Evolutionary conservation across 2,113 vertebrate species (phyloP), one percentile per base, ranked within the genome.

Genomic region (Glaucomys volans): DNA sequence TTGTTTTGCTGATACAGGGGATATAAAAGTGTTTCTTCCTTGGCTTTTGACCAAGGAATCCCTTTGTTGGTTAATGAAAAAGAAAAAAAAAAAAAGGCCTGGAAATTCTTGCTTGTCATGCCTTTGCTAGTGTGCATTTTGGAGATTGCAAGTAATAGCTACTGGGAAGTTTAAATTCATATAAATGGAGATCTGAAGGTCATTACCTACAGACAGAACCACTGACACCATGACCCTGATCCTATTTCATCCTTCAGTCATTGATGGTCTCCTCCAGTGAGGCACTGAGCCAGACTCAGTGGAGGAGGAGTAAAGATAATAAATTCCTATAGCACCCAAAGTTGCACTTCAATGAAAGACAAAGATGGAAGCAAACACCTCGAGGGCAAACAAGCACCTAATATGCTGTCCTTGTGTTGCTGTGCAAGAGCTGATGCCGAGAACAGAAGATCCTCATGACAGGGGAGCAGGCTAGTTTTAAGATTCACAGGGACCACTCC

Each of bases 1-100:
- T 95, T 95, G 69, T 93, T 97, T 95, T 93, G 91, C 97, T 97
- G 93, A 97, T 54, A 81, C 90, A 44, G 93, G 92, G 44, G 72
- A 57, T 95, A 67, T 42, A 76, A 89, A 64, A 89, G 64, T n/a
- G 9, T 66, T 94, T 83, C 84, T 85, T 62, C 59, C 57, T 90
- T 93, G 87, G 80, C 83, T 96, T 71, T 77, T 74, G 75, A 94
- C 83, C 91, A 97, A 91, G 32, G 24, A 91, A 62, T 94, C 50
- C 62, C 71, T 93, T 93, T 84, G 28, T 57, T 90, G 89, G 18
- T 92, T 94, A 76, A 77, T 92, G 89, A 69, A 93, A 94, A 62
- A 28, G 24, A 62, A 62, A 28, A 62, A 62, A 62, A 26, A 24
- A 50, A 80, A 84, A 95, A 42, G 62, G 18, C 12, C 71, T 42